Conservation (phyloP, 2,113 vertebrate genomes). For the Engraulis encrasicolus region DNA sequence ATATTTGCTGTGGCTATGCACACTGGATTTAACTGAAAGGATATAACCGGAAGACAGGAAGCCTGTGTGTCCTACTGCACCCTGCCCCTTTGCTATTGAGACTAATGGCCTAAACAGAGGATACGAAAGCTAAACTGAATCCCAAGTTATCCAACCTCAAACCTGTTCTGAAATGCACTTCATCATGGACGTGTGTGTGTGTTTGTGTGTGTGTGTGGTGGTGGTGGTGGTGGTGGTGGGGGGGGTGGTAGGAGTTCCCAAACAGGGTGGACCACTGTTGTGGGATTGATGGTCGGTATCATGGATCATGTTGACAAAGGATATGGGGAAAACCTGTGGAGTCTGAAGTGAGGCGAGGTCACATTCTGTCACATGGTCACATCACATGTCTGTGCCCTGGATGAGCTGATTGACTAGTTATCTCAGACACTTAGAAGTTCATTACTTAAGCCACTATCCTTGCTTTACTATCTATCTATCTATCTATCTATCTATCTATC, state of each 20-base stretch:
- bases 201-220: no score
- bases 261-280: not conserved
- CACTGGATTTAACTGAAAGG: not conserved
- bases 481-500: no score
- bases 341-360: not conserved
- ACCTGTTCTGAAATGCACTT: not conserved
- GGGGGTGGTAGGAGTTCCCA: not conserved
- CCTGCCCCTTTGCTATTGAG: not conserved
- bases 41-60: not conserved
- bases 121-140: not conserved
- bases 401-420: not conserved
- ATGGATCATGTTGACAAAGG: not conserved
- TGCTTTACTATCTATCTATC: no score
- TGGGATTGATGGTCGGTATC: no score
- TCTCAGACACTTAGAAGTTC: not conserved
- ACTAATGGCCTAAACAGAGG: not conserved
- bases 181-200: not conserved
- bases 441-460: no score
- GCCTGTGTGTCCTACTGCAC: not conserved
- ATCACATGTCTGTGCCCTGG: not conserved
- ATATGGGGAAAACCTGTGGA: not conserved
- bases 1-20: not conserved
- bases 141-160: no score
- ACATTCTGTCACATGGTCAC: no score
- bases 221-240: not conserved